These are phyloP conservation scores for Drosophila eugracilis DNA, from an alignment of 1,140 invertebrate species.

Conservation along the genomic window DNA sequence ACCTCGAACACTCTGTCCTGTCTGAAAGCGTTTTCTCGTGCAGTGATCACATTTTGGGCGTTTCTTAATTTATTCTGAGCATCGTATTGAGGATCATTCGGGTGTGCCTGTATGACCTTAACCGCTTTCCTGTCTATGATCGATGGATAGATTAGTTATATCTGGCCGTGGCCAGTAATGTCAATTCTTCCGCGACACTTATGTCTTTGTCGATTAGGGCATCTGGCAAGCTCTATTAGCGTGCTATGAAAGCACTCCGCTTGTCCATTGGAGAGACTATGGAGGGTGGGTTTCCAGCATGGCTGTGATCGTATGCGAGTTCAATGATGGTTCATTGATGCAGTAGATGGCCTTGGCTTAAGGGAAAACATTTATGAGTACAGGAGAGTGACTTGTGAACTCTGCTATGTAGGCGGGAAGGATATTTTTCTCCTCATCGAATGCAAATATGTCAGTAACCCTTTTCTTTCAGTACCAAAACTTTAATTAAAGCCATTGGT, in stretches of 20 bases:
- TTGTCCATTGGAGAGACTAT: slow-evolving; percentile 18
- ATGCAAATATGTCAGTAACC: too few species aligned
- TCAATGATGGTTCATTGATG: too few species aligned
- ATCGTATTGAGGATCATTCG: slow-evolving; percentile 7
- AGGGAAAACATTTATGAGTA: too few species aligned
- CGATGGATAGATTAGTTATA: too few species aligned
- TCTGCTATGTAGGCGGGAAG: too few species aligned
- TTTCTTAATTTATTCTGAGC: slow-evolving; percentile 1
- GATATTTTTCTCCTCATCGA: too few species aligned
- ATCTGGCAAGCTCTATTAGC: too few species aligned
- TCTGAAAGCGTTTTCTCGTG: neutral
- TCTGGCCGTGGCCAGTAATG: neutral
- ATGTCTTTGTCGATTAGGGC: slow-evolving; percentile 8
- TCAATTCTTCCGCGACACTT: slow-evolving; percentile 4
- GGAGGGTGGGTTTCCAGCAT: slow-evolving; percentile 11
- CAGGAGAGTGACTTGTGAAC: too few species aligned
- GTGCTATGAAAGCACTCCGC: slow-evolving; percentile 21
- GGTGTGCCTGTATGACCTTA: slow-evolving; percentile 3
- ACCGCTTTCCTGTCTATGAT: slow-evolving; percentile 5
- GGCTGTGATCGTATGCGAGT: too few species aligned
- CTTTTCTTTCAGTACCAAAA: too few species aligned
- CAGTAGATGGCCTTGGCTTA: too few species aligned
- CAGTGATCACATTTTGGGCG: neutral
- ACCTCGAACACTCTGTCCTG: neutral
- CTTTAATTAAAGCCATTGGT: neutral